Evolutionary conservation across 2,797 vertebrate species (phyloP).

Genomic region (Emys orbicularis): DNA sequence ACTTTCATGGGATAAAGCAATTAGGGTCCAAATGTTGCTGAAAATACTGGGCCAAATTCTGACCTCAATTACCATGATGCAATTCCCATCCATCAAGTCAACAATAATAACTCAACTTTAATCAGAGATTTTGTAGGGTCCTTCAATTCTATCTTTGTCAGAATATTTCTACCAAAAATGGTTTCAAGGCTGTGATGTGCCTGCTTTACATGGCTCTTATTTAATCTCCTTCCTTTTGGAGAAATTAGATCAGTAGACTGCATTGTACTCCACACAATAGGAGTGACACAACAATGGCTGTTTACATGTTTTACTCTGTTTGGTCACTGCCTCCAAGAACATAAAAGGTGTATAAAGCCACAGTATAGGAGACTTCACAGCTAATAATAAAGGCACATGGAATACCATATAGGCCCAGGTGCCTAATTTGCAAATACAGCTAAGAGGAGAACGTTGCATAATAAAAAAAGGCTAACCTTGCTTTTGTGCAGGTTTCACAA

Average conservation of each 20-base stretch:
- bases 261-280: not conserved
- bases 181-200: not conserved
- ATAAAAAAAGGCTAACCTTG: not conserved
- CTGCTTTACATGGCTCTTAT: not conserved
- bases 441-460: not conserved
- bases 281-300: not conserved
- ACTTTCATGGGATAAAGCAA: not conserved
- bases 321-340: not conserved
- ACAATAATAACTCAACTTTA: not conserved
- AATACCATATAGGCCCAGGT: not conserved
- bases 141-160: not conserved
- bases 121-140: not conserved
- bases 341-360: not conserved
- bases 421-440: not conserved
- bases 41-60: not conserved
- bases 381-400: not conserved
- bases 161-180: not conserved
- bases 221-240: not conserved
- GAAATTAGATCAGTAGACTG: not conserved
- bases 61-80: not conserved
- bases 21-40: conserved; percentile 12
- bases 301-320: not conserved
- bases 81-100: not conserved
- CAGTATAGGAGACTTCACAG: not conserved
- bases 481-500: not conserved